Conservation (phyloP, 1,140 invertebrate genomes). For the Drosophila sproati region DNA sequence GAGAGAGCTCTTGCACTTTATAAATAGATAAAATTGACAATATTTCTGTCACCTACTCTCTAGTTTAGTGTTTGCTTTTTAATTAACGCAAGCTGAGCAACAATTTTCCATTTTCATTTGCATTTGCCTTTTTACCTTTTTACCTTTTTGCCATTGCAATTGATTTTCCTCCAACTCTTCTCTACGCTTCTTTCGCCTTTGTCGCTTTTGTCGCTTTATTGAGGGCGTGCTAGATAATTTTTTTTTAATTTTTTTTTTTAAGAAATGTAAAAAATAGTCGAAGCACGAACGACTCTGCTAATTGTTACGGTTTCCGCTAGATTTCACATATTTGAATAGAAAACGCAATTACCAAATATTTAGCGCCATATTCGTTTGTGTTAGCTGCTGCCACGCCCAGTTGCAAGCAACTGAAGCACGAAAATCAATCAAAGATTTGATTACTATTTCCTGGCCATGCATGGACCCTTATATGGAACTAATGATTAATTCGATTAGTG, state of each 20-base stretch:
- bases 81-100: constrained; percentile 71
- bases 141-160: constrained; percentile 16
- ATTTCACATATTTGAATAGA: constrained; percentile 6
- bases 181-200: background rate
- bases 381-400: constrained; percentile 46
- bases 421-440: constrained; percentile 43
- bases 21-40: constrained; percentile 63
- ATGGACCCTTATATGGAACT: constrained; percentile 56
- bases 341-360: constrained; percentile 72
- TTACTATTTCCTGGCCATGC: constrained; percentile 46
- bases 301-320: constrained; percentile 73
- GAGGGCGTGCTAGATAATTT: constrained; percentile 58
- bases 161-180: constrained; percentile 10
- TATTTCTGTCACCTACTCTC: constrained; percentile 60
- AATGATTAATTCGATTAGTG: constrained; percentile 49
- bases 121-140: constrained; percentile 28
- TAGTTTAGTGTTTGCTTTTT: constrained; percentile 38
- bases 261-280: constrained; percentile 22
- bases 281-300: constrained; percentile 37
- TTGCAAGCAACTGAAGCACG: constrained; percentile 58
- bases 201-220: constrained; percentile 31
- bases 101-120: constrained; percentile 59
- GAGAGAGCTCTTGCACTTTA: constrained; percentile 32
- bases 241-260: constrained; percentile 4
- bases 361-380: constrained; percentile 59